Percentiles rank a stretch among this genome's conserved stretches.
These are phyloP conservation scores for Iguana delicatissima DNA, from an alignment of 2,797 vertebrate genomes.

Conservation along the genomic window DNA sequence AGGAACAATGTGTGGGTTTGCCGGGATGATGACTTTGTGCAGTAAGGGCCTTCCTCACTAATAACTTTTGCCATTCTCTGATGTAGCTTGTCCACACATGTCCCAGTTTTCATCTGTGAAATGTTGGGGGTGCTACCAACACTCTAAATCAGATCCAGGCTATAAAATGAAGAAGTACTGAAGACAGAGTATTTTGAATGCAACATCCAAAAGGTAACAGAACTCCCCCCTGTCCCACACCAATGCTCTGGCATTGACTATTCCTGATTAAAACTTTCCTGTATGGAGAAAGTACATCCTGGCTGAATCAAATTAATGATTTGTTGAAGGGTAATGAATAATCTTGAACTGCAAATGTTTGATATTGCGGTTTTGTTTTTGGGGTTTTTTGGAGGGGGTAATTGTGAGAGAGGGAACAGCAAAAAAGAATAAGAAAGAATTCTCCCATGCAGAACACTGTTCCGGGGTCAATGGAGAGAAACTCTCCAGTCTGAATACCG, in stretches of 20 bases:
- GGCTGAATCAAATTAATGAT: constrained; percentile 17
- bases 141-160: background rate
- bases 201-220: background rate
- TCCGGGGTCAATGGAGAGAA: constrained; percentile 53
- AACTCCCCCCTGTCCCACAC: background rate
- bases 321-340: background rate
- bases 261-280: constrained; percentile 15
- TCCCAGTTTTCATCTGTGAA: too few relatives aligned
- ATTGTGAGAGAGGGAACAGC: constrained; percentile 24
- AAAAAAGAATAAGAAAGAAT: constrained; percentile 50
- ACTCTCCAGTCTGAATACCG: constrained; percentile 66
- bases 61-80: too few relatives aligned
- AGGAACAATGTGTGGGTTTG: too few relatives aligned
- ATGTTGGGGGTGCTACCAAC: background rate
- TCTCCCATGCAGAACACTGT: constrained; percentile 67
- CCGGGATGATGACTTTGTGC: too few relatives aligned
- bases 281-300: background rate
- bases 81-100: too few relatives aligned
- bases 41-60: too few relatives aligned
- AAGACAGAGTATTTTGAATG: background rate
- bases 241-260: background rate
- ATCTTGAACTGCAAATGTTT: constrained; percentile 38
- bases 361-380: constrained; percentile 27
- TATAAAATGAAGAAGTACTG: background rate
- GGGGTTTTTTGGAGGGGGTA: constrained; percentile 1